These are phyloP conservation scores for Halisarca cf. caerulea DNA, from an alignment of 37 sponge, comb jelly and placozoan species.

Conservation along the genomic window DNA sequence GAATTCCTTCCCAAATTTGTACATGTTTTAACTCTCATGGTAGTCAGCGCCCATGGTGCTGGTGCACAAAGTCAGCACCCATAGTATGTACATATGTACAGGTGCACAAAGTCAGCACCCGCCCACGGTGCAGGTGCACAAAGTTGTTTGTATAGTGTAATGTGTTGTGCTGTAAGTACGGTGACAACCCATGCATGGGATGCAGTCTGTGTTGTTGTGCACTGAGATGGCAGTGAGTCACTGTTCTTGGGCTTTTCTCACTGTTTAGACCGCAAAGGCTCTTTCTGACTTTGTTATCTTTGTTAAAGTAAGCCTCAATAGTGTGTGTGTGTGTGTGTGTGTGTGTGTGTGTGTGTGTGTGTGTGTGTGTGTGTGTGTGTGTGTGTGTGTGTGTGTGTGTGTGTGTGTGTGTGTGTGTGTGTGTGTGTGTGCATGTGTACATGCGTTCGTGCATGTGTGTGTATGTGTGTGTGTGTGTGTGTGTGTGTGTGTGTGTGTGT, in stretches of 20 bases:
- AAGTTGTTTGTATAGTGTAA: too few species aligned
- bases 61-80: too few species aligned
- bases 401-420: background rate
- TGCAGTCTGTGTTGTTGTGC: too few species aligned
- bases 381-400: too few species aligned
- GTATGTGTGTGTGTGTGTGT: too few species aligned
- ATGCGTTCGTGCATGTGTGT: background rate
- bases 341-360: background rate
- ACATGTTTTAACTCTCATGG: background rate
- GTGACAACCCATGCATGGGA: too few species aligned
- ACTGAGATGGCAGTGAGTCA: too few species aligned
- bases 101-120: too few species aligned
- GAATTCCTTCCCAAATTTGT: background rate
- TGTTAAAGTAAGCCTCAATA: background rate
- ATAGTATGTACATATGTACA: too few species aligned
- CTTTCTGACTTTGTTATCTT: conserved; percentile 6
- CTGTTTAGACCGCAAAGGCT: background rate
- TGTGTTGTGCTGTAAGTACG: too few species aligned
- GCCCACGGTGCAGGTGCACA: too few species aligned
- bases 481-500: background rate
- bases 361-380: conserved; percentile 3
- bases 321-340: conserved; percentile 2
- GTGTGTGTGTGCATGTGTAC: too few species aligned
- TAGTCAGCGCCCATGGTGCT: background rate
- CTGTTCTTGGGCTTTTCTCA: background rate